These are phyloP conservation scores for Troglohyphantes excavatus DNA, from an alignment of 2,888 invertebrate genomes.

Conservation along the genomic window DNA sequence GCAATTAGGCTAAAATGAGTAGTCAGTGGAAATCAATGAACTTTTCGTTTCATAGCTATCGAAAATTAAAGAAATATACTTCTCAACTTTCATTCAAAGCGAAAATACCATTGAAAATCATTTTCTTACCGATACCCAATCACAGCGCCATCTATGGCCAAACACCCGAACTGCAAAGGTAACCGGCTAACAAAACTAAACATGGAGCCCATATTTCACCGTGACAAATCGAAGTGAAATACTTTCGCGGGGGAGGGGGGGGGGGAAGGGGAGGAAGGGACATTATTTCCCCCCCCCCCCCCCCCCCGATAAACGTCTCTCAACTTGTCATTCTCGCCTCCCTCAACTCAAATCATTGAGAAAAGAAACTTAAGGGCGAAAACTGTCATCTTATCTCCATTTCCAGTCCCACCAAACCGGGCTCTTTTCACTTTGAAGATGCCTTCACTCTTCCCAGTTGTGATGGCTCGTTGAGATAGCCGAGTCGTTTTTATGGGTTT, in stretches of 20 bases:
- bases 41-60: not conserved
- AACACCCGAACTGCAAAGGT: not conserved
- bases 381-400: conserved; percentile 61
- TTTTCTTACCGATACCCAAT: not conserved
- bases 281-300: conserved; percentile 13
- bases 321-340: conserved; percentile 32
- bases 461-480: conserved; percentile 33
- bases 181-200: conserved; percentile 59
- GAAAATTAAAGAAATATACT: too few relatives aligned
- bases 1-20: too few relatives aligned
- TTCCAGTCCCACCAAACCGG: not conserved
- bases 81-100: too few relatives aligned
- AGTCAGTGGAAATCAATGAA: too few relatives aligned
- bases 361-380: conserved; percentile 34
- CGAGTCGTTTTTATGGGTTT: not conserved
- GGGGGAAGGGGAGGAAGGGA: too few relatives aligned
- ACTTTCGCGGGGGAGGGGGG: not conserved
- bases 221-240: conserved; percentile 55
- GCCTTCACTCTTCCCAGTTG: conserved; percentile 1
- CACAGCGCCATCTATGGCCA: conserved; percentile 40
- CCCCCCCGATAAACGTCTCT: conserved; percentile 62
- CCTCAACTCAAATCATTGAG: conserved; percentile 23
- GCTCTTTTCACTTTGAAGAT: not conserved
- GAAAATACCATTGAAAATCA: not conserved
- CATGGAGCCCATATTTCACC: conserved; percentile 38